Conservation (phyloP, 1,140 invertebrate species). For the Drosophila virilis region DNA sequence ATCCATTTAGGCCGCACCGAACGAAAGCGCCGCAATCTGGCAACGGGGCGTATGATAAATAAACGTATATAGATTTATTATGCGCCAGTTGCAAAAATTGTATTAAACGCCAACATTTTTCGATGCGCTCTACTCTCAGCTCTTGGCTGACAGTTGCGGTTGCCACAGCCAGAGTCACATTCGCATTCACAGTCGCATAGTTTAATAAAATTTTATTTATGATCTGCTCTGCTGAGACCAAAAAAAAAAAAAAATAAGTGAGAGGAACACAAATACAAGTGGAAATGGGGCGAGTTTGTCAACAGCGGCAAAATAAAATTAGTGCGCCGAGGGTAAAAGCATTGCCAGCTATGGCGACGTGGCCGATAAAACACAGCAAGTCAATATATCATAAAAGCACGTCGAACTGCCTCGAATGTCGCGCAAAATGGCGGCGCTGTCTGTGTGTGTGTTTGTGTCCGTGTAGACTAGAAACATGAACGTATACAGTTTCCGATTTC, state of each 20-base stretch:
- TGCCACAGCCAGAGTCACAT: conserved; percentile 16
- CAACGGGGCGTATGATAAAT: conserved; percentile 50
- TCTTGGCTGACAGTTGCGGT: conserved; percentile 28
- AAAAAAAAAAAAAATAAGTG: conserved; percentile 12
- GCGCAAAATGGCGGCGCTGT: conserved; percentile 48
- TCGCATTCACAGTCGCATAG: conserved; percentile 24
- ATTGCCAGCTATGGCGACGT: conserved; percentile 53
- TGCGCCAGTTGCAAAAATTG: conserved; percentile 38
- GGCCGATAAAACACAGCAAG: conserved; percentile 66
- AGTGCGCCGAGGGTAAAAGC: conserved; percentile 71
- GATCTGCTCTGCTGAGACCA: conserved; percentile 12
- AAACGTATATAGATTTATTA: conserved; percentile 57
- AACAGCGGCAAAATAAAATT: conserved; percentile 70
- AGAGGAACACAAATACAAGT: conserved; percentile 42
- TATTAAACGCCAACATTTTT: conserved; percentile 44
- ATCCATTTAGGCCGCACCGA: conserved; percentile 49
- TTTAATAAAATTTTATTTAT: conserved; percentile 62
- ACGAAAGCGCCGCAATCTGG: conserved; percentile 11
- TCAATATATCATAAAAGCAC: conserved; percentile 82
- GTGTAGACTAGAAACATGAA: conserved; percentile 66
- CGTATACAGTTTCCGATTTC: conserved; percentile 80
- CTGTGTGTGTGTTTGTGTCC: conserved; percentile 28
- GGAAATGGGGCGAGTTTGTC: conserved; percentile 38
- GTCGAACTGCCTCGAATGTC: conserved; percentile 57
- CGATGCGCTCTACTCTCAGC: not conserved